Conservation (phyloP, 2,888 invertebrate species). For the Callyntrura sp. region DNA sequence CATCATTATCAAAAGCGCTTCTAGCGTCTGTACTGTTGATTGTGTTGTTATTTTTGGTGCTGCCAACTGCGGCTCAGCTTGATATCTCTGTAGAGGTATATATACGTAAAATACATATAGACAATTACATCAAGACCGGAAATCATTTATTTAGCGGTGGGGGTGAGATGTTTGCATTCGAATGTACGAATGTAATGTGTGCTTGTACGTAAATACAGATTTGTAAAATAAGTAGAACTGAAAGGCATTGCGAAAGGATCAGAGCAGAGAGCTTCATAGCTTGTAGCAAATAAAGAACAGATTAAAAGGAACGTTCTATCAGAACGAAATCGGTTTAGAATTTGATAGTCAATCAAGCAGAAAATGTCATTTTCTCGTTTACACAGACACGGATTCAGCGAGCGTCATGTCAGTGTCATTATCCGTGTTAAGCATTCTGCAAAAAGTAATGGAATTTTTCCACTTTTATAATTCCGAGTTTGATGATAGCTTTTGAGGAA, state of each 20-base stretch:
- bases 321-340: neutral
- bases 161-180: neutral
- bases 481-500: too few relatives aligned
- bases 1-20: constrained; percentile 5
- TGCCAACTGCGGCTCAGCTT: neutral
- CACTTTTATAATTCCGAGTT: too few relatives aligned
- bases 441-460: too few relatives aligned
- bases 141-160: constrained; percentile 4
- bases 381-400: too few relatives aligned
- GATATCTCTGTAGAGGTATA: too few relatives aligned
- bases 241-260: neutral
- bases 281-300: neutral
- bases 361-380: neutral
- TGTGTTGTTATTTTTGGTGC: neutral
- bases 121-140: constrained; percentile 21
- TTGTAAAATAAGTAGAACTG: too few relatives aligned
- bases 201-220: constrained; percentile 41
- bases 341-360: neutral
- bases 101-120: neutral
- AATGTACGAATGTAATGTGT: too few relatives aligned
- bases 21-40: too few relatives aligned
- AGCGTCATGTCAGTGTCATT: too few relatives aligned
- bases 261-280: neutral
- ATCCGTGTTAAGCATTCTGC: too few relatives aligned
- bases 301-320: too few relatives aligned